Percentiles rank a stretch among this genome's conserved stretches.
Evolutionary conservation across 1,140 invertebrate genomes (phyloP).

Genomic region (Drosophila ananassae): DNA sequence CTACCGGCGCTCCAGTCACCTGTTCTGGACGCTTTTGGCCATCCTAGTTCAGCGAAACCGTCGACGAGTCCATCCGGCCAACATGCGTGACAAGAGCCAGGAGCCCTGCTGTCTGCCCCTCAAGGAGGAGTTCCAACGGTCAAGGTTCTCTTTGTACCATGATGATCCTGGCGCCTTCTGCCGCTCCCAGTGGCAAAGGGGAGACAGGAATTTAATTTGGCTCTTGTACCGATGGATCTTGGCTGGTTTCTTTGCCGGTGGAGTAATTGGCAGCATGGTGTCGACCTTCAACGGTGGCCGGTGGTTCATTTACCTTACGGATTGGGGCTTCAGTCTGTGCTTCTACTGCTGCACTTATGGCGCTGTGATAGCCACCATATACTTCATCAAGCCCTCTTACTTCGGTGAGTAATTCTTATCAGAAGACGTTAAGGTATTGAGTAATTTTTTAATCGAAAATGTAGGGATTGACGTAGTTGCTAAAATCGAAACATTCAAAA

Average conservation of each 20-base stretch:
- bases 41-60: constrained; percentile 32
- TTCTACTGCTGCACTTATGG: constrained; percentile 67
- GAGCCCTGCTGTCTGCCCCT: constrained; percentile 84
- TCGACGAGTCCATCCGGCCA: constrained; percentile 36
- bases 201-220: constrained; percentile 57
- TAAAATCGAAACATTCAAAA: background rate
- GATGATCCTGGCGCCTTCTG: constrained; percentile 62
- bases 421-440: background rate
- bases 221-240: constrained; percentile 68
- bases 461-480: background rate
- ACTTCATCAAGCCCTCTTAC: constrained; percentile 53
- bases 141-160: constrained; percentile 59
- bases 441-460: background rate
- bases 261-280: constrained; percentile 85
- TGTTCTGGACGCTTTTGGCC: constrained; percentile 42
- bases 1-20: constrained; percentile 40
- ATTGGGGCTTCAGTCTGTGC: constrained; percentile 89
- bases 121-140: constrained; percentile 66
- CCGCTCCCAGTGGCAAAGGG: constrained; percentile 69
- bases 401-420: constrained; percentile 57
- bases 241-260: constrained; percentile 67
- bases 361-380: constrained; percentile 69
- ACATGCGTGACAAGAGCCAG: constrained; percentile 51
- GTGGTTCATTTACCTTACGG: constrained; percentile 89
- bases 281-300: constrained; percentile 66